These are phyloP conservation scores for Phyllotreta cruciferae DNA, from an alignment of 2,888 invertebrate species.

Conservation along the genomic window DNA sequence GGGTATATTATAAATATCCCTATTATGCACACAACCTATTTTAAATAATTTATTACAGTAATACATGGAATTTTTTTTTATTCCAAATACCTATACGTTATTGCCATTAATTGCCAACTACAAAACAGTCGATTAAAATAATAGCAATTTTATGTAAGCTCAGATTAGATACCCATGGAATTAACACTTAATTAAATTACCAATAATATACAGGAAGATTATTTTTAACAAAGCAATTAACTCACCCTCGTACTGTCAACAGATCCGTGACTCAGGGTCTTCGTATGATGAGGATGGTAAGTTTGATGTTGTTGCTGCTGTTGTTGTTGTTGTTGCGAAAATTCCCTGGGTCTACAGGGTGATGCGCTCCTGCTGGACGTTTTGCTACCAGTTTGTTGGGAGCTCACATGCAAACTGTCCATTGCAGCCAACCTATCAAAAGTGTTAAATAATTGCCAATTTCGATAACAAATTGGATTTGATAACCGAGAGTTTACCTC, in stretches of 20 bases:
- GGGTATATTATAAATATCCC: too few relatives aligned
- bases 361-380: conserved; percentile 70
- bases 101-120: background rate
- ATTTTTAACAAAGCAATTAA: background rate
- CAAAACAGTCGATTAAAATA: background rate
- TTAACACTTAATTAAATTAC: background rate
- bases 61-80: too few relatives aligned
- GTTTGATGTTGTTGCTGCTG: conserved; percentile 36
- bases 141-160: conserved; percentile 8
- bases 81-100: background rate
- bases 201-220: background rate
- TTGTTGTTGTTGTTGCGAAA: conserved; percentile 53
- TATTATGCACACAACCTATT: too few relatives aligned
- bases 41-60: background rate
- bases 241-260: conserved; percentile 58
- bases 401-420: conserved; percentile 61
- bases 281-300: conserved; percentile 53
- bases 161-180: background rate
- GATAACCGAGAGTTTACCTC: conserved; percentile 40
- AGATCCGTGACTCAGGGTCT: conserved; percentile 59
- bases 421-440: conserved; percentile 56
- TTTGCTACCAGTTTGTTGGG: conserved; percentile 61
- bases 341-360: conserved; percentile 59
- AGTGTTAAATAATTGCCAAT: background rate
- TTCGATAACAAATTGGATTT: background rate